Conservation (phyloP, 64 coral and sea anemone species). For the Pocillopora damicornis region DNA sequence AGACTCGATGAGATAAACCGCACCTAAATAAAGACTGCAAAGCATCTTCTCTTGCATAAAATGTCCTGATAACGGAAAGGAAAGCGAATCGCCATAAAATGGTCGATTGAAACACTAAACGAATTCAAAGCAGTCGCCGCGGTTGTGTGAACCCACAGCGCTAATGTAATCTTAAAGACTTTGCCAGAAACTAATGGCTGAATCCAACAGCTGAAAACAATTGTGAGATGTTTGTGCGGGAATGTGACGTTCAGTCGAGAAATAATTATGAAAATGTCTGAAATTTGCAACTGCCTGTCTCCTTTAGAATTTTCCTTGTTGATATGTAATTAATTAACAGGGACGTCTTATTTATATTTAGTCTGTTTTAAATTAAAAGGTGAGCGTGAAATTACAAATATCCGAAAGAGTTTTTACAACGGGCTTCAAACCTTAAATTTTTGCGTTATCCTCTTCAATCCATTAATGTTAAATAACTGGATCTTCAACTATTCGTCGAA, state of each 20-base stretch:
- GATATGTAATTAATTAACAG: no score
- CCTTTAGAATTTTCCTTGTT: no score
- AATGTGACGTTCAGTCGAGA: background rate
- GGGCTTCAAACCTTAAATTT: no score
- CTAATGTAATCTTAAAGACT: background rate
- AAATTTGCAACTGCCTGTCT: background rate
- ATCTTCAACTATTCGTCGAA: no score
- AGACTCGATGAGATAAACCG: no score
- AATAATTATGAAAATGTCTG: no score
- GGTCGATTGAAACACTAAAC: conserved; percentile 9
- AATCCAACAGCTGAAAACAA: background rate
- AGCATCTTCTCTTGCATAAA: background rate
- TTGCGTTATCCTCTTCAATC: no score
- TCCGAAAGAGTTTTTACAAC: no score
- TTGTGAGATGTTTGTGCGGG: background rate
- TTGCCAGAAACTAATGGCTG: background rate
- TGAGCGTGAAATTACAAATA: no score
- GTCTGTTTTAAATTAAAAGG: no score
- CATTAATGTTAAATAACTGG: no score
- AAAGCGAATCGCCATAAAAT: conserved; percentile 23
- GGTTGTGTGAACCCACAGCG: background rate
- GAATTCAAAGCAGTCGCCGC: background rate
- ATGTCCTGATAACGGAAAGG: conserved; percentile 25
- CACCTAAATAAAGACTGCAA: background rate
- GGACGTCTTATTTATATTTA: no score